Base-by-base conservation (phyloP, 2,888 invertebrate species). In the Lissonota sp. region DNA sequence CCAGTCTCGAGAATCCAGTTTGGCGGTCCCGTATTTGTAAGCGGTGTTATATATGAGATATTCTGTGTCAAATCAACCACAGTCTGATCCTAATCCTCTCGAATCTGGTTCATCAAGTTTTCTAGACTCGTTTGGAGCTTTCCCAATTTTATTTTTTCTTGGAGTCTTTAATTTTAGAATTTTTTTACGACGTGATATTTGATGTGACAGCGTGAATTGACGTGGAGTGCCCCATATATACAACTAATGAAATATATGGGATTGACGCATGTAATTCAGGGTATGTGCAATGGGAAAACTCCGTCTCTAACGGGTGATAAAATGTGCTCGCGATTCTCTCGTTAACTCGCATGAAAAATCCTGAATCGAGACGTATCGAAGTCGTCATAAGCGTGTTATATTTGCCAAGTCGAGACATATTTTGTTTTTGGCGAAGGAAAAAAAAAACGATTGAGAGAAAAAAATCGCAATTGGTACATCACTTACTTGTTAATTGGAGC, bases 1-100 rank as follows among this genome's bases (percentile, higher is more conserved):
- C 67, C 44, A 67, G 76, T 66, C 80, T 77, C 80, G 49, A 49
- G 72, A 73, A 72, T 76, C 77, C 67, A 77, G 72, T 79, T 78
- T 55, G 78, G 60, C 49, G 64, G 39, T 55, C 42, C 53, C 66
- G 44, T 55, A 10, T 70, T 64, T 70, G 44, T 77, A 40, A 12
- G 60, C 3, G 1, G 26, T 26, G 26, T 26, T 26, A 26, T 26
- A 26, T 26, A 26, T 3, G 26, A 26, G 26, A 26, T 26, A 26
- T 26, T 26, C 26, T 3, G 26, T 26, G 26, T 26, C 26, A 26
- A 26, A 26, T 26, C 26, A 26, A 26, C 26, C 26, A 26, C 26
- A 3, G 26, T 26, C 26, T 26, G 26, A 26, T 26, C 1, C 1
- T 26, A 26, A 26, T 26, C 26, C 26, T 26, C 26, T 26, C 26